phyloP scores from a whole-genome alignment of 2,797 vertebrate genomes.

The Alosa sapidissima region DNA sequence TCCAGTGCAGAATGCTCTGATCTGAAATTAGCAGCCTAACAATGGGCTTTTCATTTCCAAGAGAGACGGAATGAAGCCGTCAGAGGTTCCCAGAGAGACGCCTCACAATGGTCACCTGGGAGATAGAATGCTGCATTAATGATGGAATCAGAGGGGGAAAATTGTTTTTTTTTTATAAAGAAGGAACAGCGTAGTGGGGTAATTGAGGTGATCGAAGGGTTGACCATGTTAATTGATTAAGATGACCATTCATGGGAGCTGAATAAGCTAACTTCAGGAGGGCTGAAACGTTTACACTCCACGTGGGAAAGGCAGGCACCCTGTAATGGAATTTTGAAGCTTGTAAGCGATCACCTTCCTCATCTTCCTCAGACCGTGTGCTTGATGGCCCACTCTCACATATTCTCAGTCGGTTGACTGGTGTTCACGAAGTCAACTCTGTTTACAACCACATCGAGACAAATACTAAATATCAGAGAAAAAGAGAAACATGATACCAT shows the following conservation, averaged over 20 bases:
- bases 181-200: neutral
- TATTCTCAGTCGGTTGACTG: neutral
- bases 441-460: neutral
- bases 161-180: neutral
- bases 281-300: neutral
- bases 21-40: neutral
- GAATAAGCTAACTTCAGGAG: neutral
- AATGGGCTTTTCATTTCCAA: neutral
- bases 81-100: neutral
- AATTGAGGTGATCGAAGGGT: neutral
- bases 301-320: neutral
- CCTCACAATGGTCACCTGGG: neutral
- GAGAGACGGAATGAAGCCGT: neutral
- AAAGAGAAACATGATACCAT: neutral
- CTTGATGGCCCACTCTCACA: neutral
- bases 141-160: neutral
- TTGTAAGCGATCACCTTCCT: neutral
- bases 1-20: neutral
- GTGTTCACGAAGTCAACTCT: neutral
- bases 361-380: neutral
- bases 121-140: neutral
- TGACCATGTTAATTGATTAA: neutral
- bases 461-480: neutral
- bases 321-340: constrained; percentile 8
- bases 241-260: neutral